Conservation (phyloP, 1,140 invertebrate species). For the Phymorhynchus buccinoides region DNA sequence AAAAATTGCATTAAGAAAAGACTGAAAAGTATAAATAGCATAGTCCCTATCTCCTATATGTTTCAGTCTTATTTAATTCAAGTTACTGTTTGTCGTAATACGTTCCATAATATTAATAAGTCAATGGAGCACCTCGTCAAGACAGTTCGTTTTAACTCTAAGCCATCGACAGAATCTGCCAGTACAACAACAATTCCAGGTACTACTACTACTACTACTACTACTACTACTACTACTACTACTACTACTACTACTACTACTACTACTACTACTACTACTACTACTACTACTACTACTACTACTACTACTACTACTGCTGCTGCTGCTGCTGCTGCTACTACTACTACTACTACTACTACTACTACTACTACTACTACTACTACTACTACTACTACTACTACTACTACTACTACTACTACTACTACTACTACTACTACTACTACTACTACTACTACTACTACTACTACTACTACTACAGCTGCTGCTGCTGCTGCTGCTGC, state of each 20-base stretch:
- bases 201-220: constrained; percentile 13
- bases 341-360: constrained; percentile 16
- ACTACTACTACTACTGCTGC: background rate
- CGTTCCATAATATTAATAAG: too few relatives aligned
- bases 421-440: constrained; percentile 12
- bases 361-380: constrained; percentile 12
- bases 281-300: constrained; percentile 16
- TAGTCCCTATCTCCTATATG: too few relatives aligned
- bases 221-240: constrained; percentile 16
- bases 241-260: constrained; percentile 16
- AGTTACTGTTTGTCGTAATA: too few relatives aligned
- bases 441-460: constrained; percentile 17
- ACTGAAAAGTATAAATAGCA: too few relatives aligned
- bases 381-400: constrained; percentile 17
- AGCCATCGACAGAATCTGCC: too few relatives aligned
- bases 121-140: too few relatives aligned
- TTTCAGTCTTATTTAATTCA: too few relatives aligned
- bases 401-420: constrained; percentile 16
- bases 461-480: constrained; percentile 3
- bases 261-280: constrained; percentile 13
- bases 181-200: background rate
- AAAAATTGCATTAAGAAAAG: too few relatives aligned
- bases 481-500: background rate
- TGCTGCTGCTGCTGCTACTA: background rate
- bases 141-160: too few relatives aligned